Evolutionary conservation across 2,888 invertebrate species (phyloP), one percentile per base, ranked within the genome.

Genomic region (Rhagium mordax): DNA sequence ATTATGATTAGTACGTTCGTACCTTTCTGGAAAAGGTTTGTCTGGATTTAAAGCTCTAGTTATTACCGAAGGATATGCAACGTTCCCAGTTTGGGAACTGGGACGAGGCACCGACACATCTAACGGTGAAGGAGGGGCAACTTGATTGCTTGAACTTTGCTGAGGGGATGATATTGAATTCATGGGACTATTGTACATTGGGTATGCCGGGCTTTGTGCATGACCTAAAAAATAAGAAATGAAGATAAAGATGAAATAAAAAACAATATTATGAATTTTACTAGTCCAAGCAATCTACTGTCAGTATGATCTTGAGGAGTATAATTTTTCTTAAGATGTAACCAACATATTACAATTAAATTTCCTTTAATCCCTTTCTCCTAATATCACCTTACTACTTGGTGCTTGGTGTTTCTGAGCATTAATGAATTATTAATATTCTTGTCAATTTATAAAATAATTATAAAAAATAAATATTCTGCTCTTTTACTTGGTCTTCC

Each of bases 141-240:
- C 86, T 81, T 88, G 88, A 86, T 87, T 90, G 79, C 87, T 90
- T n/a, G 88, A 87, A 82, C 91, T 92, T 80, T 92, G 93, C 82
- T 93, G 93, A 4, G 94, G 94, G 1, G 94, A 94, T 75, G 93
- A 93, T 81, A 93, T 91, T 4, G 93, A 91, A 84, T 93, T 93
- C 92, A 94, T 92, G 20, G 95, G 95, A 87, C 94, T 95, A 86
- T 95, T 94, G 86, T 95, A 95, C 90, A 94, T 92, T 49, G 95
- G 95, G 89, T 95, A 95, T 69, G 93, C 94, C 60, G 94, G 94
- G 88, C 94, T 94, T 81, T 93, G 92, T 27, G 92, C 93, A 87
- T 94, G 94, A 66, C 93, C 92, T 79, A 60, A 3, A 72, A 61
- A 51, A 68, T 57, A 53, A 65, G 13, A 13, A 64, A 18, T 51